Percentiles rank a stretch among this genome's conserved stretches.
phyloP scores from a whole-genome alignment of 2,888 invertebrate genomes.

The Euclidia mi region DNA sequence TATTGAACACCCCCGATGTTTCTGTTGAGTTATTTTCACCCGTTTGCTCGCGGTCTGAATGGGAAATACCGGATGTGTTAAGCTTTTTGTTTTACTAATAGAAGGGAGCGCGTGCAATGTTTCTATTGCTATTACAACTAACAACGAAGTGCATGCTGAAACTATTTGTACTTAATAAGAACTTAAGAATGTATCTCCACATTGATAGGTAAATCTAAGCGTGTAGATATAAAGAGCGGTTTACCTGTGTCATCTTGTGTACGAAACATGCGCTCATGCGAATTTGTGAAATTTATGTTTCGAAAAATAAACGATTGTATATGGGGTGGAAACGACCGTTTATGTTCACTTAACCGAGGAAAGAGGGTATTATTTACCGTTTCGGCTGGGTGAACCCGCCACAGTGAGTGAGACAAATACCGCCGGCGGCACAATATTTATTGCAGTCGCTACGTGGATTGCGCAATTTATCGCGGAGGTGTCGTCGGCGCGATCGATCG shows the following conservation, averaged over 20 bases:
- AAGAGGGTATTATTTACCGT: conserved; percentile 90
- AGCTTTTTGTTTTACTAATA: conserved; percentile 52
- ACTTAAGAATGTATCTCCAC: conserved; percentile 24
- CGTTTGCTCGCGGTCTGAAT: conserved; percentile 76
- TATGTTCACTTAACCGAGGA: conserved; percentile 90
- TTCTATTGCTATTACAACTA: conserved; percentile 35
- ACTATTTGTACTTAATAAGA: conserved; percentile 27
- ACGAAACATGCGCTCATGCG: conserved; percentile 79
- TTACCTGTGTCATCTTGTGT: conserved; percentile 65
- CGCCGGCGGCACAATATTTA: conserved; percentile 86
- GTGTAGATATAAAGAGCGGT: conserved; percentile 48
- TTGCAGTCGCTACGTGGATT: conserved; percentile 88
- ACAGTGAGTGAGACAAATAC: conserved; percentile 89
- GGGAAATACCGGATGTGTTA: conserved; percentile 65
- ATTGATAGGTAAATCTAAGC: conserved; percentile 30
- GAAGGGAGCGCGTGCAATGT: conserved; percentile 28
- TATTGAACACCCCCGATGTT: conserved; percentile 80
- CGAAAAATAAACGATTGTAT: conserved; percentile 89
- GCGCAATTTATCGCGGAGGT: conserved; percentile 89
- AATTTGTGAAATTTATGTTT: conserved; percentile 88
- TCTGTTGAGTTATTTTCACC: conserved; percentile 83
- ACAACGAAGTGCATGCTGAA: background rate
- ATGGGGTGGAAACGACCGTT: conserved; percentile 90
- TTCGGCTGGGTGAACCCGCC: conserved; percentile 89
- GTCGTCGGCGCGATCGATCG: conserved; percentile 88